Percentiles rank a stretch among this genome's conserved stretches.
phyloP scores from a whole-genome alignment of 2,797 vertebrate species.

The Psittacula echo region DNA sequence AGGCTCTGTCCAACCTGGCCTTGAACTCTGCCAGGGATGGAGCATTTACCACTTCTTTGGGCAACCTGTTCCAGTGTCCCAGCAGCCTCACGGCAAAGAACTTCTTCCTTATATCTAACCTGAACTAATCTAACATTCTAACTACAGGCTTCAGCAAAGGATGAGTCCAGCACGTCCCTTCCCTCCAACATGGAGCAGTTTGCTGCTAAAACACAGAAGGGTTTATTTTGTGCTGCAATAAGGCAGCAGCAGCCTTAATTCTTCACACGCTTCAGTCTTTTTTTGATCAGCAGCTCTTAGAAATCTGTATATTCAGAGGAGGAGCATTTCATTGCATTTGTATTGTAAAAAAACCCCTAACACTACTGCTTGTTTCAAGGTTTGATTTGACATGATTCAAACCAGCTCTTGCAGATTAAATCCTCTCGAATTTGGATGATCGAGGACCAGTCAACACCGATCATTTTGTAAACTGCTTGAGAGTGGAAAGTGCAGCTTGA shows the following conservation, averaged over 20 bases:
- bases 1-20: background rate
- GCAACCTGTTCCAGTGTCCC: background rate
- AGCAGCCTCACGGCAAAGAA: background rate
- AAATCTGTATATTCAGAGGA: background rate
- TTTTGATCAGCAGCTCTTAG: background rate
- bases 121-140: background rate
- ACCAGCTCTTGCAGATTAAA: background rate
- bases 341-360: background rate
- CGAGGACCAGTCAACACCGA: rapidly evolving
- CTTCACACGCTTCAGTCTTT: background rate
- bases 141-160: background rate
- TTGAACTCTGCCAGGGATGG: background rate
- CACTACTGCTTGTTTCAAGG: background rate
- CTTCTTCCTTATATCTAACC: background rate
- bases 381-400: background rate
- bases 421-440: rapidly evolving
- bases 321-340: background rate
- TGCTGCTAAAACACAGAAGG: background rate
- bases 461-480: background rate
- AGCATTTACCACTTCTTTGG: background rate
- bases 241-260: background rate
- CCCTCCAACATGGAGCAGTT: background rate
- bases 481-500: background rate
- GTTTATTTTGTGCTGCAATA: background rate
- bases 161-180: rapidly evolving